Evolutionary conservation across 1,140 invertebrate species (phyloP).

Genomic region (Drosophila tristis): DNA sequence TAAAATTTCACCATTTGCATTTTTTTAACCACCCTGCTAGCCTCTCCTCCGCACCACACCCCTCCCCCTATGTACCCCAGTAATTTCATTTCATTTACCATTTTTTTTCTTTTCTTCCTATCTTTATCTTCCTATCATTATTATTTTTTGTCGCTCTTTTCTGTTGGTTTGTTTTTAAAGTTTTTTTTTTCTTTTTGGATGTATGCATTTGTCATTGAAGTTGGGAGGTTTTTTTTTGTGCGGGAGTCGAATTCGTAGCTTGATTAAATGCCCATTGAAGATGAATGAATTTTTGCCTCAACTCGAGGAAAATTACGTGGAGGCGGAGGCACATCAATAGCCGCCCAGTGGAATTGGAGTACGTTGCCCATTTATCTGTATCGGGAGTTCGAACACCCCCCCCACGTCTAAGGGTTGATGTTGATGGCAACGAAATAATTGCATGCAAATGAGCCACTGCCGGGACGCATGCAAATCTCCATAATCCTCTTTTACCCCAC

Average conservation of each 20-base stretch:
- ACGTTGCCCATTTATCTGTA: conserved; percentile 61
- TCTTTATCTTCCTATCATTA: conserved; percentile 31
- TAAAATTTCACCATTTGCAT: conserved; percentile 82
- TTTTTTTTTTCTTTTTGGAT: conserved; percentile 25
- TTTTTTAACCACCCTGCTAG: conserved; percentile 20
- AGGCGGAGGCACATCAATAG: conserved; percentile 52
- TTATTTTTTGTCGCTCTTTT: conserved; percentile 9
- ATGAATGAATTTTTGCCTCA: conserved; percentile 45
- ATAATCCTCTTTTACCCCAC: conserved; percentile 9
- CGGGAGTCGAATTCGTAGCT: conserved; percentile 56
- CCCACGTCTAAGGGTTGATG: conserved; percentile 29
- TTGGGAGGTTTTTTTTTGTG: conserved; percentile 23
- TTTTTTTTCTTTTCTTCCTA: conserved; percentile 49
- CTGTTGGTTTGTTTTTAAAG: conserved; percentile 1
- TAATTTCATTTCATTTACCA: conserved; percentile 81
- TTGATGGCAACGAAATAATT: conserved; percentile 61
- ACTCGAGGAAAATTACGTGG: conserved; percentile 54
- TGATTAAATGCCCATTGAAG: conserved; percentile 78
- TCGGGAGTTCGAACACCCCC: not conserved
- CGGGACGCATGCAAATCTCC: conserved; percentile 41
- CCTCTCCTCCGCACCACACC: not conserved
- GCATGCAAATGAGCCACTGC: conserved; percentile 72
- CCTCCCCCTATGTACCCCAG: conserved; percentile 39
- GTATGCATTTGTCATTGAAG: conserved; percentile 77
- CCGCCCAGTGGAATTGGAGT: conserved; percentile 64